Conservation (phyloP, 1,140 invertebrate species). For the Platorchestia sp. region DNA sequence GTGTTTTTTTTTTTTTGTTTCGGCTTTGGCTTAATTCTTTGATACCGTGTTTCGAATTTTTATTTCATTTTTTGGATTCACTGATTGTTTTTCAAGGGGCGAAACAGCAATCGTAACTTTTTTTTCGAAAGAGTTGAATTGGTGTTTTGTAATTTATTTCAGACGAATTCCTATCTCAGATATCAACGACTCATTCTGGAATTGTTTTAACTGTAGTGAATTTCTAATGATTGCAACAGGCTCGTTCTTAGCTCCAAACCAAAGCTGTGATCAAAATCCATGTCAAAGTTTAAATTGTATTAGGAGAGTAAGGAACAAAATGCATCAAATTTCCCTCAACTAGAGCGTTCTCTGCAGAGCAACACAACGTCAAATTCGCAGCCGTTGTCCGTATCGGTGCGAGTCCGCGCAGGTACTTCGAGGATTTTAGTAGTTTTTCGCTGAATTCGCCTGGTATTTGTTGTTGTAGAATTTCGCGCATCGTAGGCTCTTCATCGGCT, state of each 20-base stretch:
- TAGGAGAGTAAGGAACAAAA: background rate
- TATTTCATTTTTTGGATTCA: background rate
- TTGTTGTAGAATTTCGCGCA: background rate
- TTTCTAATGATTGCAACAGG: no score
- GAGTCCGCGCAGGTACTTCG: background rate
- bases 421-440: background rate
- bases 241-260: background rate
- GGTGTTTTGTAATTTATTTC: background rate
- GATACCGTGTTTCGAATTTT: background rate
- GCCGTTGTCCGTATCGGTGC: background rate
- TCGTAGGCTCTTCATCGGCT: constrained; percentile 13
- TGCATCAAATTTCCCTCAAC: background rate
- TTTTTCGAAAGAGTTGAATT: background rate
- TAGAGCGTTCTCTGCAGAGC: background rate
- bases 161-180: background rate
- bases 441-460: background rate
- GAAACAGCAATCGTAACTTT: background rate
- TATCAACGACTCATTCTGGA: background rate
- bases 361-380: background rate
- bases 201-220: no score
- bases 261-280: background rate
- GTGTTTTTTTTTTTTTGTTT: background rate
- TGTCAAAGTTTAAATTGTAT: background rate
- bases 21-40: background rate
- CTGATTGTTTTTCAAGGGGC: background rate